A percentile compares a stretch with the other conserved stretches of the same genome.
Conservation (phyloP, 1,140 invertebrate species). For the Calephelis virginiensis region DNA sequence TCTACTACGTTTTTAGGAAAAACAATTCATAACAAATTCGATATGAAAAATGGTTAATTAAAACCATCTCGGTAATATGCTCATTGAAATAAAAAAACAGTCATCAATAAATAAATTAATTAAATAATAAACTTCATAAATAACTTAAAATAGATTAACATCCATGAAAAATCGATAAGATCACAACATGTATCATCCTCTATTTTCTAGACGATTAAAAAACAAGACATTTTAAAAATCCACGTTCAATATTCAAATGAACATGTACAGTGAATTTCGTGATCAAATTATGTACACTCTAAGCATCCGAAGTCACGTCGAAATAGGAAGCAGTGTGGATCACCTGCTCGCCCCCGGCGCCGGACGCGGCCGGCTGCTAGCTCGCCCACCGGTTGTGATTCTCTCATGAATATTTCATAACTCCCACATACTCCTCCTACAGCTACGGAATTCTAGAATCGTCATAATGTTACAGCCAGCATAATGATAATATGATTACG, state of each 20-base stretch:
- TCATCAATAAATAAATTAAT: no score
- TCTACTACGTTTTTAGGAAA: no score
- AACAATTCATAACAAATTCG: no score
- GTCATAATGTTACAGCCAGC: neutral
- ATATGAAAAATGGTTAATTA: no score
- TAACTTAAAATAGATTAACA: no score
- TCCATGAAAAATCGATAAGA: no score
- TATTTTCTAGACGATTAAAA: no score
- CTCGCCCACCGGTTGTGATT: constrained; percentile 7
- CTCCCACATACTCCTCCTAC: neutral
- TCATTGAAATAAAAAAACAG: no score
- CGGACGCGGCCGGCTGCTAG: constrained; percentile 9
- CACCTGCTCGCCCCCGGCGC: constrained; percentile 11
- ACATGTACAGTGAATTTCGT: constrained; percentile 6
- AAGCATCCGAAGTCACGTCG: constrained; percentile 15
- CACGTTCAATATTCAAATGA: constrained; percentile 5
- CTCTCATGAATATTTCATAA: constrained; percentile 14
- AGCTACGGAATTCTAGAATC: neutral
- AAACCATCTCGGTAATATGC: no score
- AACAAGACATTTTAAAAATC: neutral
- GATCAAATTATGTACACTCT: constrained; percentile 12
- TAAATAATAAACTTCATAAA: no score
- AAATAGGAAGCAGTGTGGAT: constrained; percentile 13
- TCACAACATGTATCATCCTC: no score
- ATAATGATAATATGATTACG: no score